Conservation (phyloP, 2,113 vertebrate genomes). For the Taxidea taxus region DNA sequence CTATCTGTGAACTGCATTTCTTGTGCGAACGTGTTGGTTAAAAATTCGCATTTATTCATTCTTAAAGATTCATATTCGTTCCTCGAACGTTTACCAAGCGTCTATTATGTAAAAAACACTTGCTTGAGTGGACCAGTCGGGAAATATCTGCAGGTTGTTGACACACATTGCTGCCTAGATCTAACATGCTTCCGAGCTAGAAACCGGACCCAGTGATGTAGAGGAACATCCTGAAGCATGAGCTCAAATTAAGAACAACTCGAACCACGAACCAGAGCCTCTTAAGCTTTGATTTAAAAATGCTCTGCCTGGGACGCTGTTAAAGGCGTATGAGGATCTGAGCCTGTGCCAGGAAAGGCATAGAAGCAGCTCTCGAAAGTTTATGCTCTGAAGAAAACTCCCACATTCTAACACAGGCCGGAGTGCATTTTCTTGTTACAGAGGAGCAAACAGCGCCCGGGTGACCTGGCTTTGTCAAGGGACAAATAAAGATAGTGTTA, state of each 20-base stretch:
- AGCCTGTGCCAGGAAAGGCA: neutral
- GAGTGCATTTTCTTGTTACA: slow-evolving; percentile 23
- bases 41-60: neutral
- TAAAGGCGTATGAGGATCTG: neutral
- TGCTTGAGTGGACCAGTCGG: slow-evolving; percentile 34
- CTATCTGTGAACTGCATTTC: neutral
- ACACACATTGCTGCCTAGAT: neutral
- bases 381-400: slow-evolving; percentile 2
- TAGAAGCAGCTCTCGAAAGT: slow-evolving; percentile 11
- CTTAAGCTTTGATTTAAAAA: slow-evolving; percentile 15
- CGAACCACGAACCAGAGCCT: neutral
- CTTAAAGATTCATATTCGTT: neutral
- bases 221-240: neutral
- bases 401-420: slow-evolving; percentile 1
- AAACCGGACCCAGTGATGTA: neutral
- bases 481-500: slow-evolving; percentile 56
- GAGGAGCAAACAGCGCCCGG: slow-evolving; percentile 55
- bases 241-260: neutral
- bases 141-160: slow-evolving; percentile 55
- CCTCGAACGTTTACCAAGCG: neutral
- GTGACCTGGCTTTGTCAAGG: slow-evolving; percentile 29
- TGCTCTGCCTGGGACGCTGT: neutral
- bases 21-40: neutral
- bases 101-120: neutral
- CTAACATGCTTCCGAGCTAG: neutral